Evolutionary conservation across 1,140 invertebrate genomes (phyloP).

Genomic region (Aphaenogaster floridana): DNA sequence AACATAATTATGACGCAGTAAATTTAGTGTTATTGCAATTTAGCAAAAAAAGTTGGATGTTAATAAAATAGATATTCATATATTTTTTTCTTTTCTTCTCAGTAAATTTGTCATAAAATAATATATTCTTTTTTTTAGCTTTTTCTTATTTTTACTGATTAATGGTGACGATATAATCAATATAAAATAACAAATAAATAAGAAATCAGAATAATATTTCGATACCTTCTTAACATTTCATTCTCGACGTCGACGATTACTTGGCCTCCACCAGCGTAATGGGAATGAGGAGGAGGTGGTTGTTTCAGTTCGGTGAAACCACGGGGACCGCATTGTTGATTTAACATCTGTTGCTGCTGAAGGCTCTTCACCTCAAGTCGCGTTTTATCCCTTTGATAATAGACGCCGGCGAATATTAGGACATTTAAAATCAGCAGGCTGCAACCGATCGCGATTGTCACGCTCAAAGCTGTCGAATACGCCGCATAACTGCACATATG

Average conservation of each 20-base stretch:
- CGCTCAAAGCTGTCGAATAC: conserved; percentile 93
- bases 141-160: background rate
- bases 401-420: conserved; percentile 94
- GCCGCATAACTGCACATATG: conserved; percentile 88
- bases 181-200: background rate
- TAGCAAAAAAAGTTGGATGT: background rate
- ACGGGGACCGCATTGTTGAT: conserved; percentile 88
- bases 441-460: conserved; percentile 96
- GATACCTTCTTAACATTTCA: conserved; percentile 89
- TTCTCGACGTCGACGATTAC: conserved; percentile 94
- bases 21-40: background rate
- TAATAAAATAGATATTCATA: background rate
- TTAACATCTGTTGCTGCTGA: conserved; percentile 90
- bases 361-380: conserved; percentile 93
- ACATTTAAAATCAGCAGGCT: conserved; percentile 95
- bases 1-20: background rate
- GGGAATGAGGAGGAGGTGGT: conserved; percentile 82
- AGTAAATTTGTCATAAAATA: background rate
- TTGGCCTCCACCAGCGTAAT: conserved; percentile 83
- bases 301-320: conserved; percentile 85
- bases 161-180: background rate
- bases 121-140: background rate
- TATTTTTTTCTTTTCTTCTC: background rate
- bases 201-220: background rate
- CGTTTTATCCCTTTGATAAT: conserved; percentile 95